Percentiles rank a stretch among this genome's conserved stretches.
Evolutionary conservation across 2,797 vertebrate genomes (phyloP).

Genomic region (Mus minutoides): DNA sequence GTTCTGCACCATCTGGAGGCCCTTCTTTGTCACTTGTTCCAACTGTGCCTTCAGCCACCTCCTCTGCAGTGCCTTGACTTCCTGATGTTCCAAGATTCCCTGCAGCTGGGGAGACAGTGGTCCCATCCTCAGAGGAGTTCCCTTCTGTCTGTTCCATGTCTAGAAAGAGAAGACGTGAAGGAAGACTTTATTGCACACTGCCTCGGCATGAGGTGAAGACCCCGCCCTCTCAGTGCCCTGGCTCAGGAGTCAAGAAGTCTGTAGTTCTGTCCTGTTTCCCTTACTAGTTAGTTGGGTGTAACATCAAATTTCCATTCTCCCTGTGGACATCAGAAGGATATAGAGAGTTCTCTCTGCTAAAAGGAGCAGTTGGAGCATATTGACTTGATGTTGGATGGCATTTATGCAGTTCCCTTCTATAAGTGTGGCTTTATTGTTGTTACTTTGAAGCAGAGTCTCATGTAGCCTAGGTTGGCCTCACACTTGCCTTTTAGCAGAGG

Average conservation of each 20-base stretch:
- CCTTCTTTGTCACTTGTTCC: neutral
- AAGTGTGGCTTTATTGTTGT: neutral
- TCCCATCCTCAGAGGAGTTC: constrained; percentile 26
- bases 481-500: neutral
- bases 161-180: constrained; percentile 62
- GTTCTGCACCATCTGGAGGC: neutral
- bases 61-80: neutral
- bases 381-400: neutral
- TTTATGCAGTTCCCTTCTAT: neutral
- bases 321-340: neutral
- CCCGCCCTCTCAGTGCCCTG: neutral
- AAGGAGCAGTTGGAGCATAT: neutral
- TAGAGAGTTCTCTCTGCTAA: neutral
- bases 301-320: neutral
- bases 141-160: constrained; percentile 76
- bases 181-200: neutral
- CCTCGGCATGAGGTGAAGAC: neutral
- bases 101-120: neutral
- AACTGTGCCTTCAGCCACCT: neutral
- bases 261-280: neutral
- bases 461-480: neutral
- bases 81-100: neutral
- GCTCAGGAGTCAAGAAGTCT: neutral
- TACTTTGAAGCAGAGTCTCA: neutral
- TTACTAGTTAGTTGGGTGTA: no score